Evolutionary conservation across 2,113 vertebrate genomes (phyloP).

Genomic region (Bubalus kerabau): DNA sequence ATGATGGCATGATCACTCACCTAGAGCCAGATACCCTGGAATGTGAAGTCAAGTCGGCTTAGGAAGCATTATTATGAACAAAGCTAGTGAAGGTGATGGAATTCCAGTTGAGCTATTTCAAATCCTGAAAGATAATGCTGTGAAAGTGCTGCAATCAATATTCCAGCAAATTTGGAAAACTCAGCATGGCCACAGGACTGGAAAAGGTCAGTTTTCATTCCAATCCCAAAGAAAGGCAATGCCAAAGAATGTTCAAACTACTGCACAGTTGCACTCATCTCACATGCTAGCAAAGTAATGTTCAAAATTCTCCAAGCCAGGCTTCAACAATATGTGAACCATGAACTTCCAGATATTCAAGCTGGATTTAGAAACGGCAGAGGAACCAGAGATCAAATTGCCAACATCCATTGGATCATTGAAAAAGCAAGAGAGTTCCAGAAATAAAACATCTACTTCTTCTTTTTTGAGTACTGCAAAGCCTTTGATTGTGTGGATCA

Average conservation of each 20-base stretch:
- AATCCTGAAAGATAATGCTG: neutral
- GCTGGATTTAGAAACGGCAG: neutral
- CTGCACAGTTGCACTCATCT: neutral
- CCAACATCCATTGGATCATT: neutral
- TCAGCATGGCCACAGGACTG: neutral
- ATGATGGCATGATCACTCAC: neutral
- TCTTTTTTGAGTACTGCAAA: neutral
- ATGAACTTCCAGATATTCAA: neutral
- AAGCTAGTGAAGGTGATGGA: neutral
- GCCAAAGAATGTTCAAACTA: neutral
- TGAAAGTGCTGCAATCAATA: neutral
- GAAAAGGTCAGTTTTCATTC: neutral
- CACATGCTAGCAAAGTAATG: neutral
- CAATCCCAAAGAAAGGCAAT: neutral
- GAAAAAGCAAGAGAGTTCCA: neutral
- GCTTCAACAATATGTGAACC: neutral
- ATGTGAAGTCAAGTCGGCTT: neutral
- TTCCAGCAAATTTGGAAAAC: neutral
- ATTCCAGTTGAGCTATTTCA: neutral
- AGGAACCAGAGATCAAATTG: neutral
- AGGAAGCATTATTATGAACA: neutral
- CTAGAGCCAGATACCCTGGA: neutral
- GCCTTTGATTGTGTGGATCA: neutral
- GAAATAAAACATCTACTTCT: neutral
- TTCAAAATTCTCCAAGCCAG: neutral